These are phyloP conservation scores for Stenopsyche tienmushanensis DNA, from an alignment of 1,140 invertebrate genomes.

Conservation along the genomic window DNA sequence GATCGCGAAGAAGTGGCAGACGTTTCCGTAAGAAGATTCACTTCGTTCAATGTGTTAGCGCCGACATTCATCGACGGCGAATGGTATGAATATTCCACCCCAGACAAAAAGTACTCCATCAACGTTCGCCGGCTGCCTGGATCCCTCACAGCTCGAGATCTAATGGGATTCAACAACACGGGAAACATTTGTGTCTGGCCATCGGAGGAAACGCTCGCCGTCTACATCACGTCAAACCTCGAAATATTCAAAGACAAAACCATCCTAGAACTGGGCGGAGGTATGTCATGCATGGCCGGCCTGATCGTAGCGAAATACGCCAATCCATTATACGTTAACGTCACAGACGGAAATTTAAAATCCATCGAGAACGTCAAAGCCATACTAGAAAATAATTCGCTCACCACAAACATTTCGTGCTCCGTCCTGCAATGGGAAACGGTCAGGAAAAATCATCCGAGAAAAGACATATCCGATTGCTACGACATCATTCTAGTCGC, in stretches of 20 bases:
- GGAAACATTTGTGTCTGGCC: slow-evolving; percentile 92
- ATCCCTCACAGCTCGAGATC: slow-evolving; percentile 65
- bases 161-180: slow-evolving; percentile 87
- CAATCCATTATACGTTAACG: slow-evolving; percentile 58
- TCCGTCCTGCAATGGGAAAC: slow-evolving; percentile 57
- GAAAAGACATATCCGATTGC: slow-evolving; percentile 43
- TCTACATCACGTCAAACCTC: slow-evolving; percentile 70
- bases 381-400: slow-evolving; percentile 64
- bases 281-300: slow-evolving; percentile 83
- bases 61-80: slow-evolving; percentile 44
- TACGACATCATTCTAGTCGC: slow-evolving; percentile 76
- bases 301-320: slow-evolving; percentile 72
- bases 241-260: slow-evolving; percentile 64
- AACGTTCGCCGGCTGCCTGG: slow-evolving; percentile 56
- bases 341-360: slow-evolving; percentile 79
- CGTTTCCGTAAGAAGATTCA: slow-evolving; percentile 60
- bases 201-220: slow-evolving; percentile 81
- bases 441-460: slow-evolving; percentile 34
- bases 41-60: slow-evolving; percentile 57
- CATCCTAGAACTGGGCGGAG: slow-evolving; percentile 79
- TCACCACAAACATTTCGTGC: slow-evolving; percentile 48
- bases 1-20: slow-evolving; percentile 49
- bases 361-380: slow-evolving; percentile 73
- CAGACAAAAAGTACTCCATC: slow-evolving; percentile 26
- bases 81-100: slow-evolving; percentile 47